Conservation (phyloP, 2,797 vertebrate species). For the Morelia viridis region DNA sequence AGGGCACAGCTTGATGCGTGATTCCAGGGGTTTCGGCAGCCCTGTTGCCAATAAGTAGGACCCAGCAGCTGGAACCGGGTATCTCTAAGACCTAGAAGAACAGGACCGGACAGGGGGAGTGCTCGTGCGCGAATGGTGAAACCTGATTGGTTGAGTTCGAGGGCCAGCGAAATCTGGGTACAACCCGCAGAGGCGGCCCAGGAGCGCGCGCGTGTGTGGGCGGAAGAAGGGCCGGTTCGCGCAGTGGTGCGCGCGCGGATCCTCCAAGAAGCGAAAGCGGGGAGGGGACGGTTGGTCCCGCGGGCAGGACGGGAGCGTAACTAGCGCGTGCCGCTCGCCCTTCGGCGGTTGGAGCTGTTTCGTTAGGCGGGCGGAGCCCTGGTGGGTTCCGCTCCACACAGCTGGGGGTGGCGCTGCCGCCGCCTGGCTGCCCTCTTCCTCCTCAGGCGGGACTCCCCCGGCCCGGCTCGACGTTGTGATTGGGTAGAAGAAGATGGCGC, state of each 20-base stretch:
- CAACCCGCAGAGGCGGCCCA: not conserved
- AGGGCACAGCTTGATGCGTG: not conserved
- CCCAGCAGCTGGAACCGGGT: not conserved
- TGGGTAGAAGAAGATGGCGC: conserved; percentile 92
- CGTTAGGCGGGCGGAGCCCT: not conserved
- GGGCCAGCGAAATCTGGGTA: not conserved
- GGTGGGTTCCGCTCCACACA: not conserved
- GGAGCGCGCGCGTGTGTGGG: not conserved
- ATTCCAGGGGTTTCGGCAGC: not conserved
- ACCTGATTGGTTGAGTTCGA: not conserved
- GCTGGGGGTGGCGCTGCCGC: not conserved
- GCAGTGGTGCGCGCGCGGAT: not conserved
- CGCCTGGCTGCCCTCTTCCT: not conserved
- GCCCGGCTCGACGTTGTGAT: conserved; percentile 74
- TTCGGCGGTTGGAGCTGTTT: accelerated
- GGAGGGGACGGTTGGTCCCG: not conserved
- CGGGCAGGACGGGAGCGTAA: not conserved
- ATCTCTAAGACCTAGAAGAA: not conserved
- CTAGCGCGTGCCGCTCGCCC: not conserved
- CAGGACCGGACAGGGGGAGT: not conserved
- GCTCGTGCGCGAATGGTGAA: not conserved
- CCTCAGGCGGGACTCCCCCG: conserved; percentile 53
- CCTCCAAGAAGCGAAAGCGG: not conserved
- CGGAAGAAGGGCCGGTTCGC: not conserved
- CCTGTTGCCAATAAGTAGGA: not conserved